Conservation (phyloP, 2,113 vertebrate genomes). For the Elephantulus edwardii region DNA sequence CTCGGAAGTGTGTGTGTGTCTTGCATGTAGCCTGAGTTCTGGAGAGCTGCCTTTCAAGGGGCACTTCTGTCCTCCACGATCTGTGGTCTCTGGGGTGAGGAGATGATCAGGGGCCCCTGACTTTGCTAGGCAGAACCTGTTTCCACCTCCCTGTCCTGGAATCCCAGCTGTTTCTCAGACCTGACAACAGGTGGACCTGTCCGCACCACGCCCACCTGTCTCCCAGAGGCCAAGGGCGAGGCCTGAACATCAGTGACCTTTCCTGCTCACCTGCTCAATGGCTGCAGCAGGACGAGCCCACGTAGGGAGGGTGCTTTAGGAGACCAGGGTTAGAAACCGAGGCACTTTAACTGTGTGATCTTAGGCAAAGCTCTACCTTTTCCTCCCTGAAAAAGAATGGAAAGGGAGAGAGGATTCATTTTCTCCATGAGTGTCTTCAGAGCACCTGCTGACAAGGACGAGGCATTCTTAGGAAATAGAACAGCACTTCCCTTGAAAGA, state of each 20-base stretch:
- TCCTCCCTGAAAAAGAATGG: background rate
- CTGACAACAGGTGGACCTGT: fast-evolving
- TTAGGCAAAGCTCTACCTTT: background rate
- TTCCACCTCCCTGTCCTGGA: background rate
- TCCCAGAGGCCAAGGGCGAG: background rate
- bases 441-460: background rate
- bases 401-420: background rate
- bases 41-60: background rate
- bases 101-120: background rate
- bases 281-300: background rate
- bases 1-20: background rate
- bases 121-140: background rate
- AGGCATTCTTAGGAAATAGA: background rate
- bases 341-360: background rate
- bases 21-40: background rate
- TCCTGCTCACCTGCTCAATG: background rate
- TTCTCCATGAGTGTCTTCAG: background rate
- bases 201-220: background rate
- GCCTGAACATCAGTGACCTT: fast-evolving
- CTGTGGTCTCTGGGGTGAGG: background rate
- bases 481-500: background rate
- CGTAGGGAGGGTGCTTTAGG: fast-evolving
- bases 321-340: background rate
- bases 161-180: background rate
- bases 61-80: fast-evolving